phyloP scores from a whole-genome alignment of 2,797 vertebrate species.

The Xenopus petersii region DNA sequence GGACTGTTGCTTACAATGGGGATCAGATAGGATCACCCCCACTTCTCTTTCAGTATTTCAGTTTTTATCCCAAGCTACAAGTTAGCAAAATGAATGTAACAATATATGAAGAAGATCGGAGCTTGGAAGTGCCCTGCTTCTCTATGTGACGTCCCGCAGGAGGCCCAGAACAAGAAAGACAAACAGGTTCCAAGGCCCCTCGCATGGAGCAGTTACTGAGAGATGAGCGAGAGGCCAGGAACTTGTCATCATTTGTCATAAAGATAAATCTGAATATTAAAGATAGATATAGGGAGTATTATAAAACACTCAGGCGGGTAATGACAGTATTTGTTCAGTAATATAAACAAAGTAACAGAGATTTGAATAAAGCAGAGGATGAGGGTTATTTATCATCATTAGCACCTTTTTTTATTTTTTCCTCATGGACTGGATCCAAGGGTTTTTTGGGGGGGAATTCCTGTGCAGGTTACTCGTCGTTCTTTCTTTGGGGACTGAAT shows the following conservation, averaged over 20 bases:
- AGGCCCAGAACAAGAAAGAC: slow-evolving; percentile 7
- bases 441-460: no score
- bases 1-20: no score
- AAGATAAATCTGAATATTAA: slow-evolving; percentile 26
- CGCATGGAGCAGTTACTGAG: not conserved
- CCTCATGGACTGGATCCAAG: no score
- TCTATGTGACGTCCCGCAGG: slow-evolving; percentile 19
- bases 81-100: no score
- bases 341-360: slow-evolving; percentile 12
- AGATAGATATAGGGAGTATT: slow-evolving; percentile 20
- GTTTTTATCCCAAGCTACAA: no score
- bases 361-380: slow-evolving; percentile 1
- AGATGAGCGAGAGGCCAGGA: slow-evolving; percentile 8
- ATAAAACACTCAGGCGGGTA: slow-evolving; percentile 30
- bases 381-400: slow-evolving; percentile 24
- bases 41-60: no score
- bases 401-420: not conserved
- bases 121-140: not conserved
- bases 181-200: slow-evolving; percentile 9
- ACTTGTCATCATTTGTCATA: slow-evolving; percentile 24
- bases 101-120: no score
- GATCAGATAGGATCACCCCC: no score
- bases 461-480: no score
- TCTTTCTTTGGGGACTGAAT: no score
- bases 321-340: slow-evolving; percentile 24